These are phyloP conservation scores for Perca schrenkii DNA, from an alignment of 2,113 vertebrate genomes.

Conservation along the genomic window DNA sequence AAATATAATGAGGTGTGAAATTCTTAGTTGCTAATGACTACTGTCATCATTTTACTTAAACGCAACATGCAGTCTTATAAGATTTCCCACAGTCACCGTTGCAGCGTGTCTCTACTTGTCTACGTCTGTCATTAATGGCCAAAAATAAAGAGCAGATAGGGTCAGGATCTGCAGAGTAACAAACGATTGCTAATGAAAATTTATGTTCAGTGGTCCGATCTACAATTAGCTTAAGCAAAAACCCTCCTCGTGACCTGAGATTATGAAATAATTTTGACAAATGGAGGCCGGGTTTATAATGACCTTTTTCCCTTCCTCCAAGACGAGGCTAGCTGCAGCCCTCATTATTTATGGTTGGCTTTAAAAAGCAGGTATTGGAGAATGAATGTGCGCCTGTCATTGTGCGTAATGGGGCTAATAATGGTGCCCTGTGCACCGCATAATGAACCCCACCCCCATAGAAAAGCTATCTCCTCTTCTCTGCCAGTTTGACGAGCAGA, in stretches of 20 bases:
- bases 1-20: background rate
- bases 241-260: conserved; percentile 77
- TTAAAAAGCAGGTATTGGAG: conserved; percentile 85
- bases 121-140: conserved; percentile 23
- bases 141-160: conserved; percentile 53
- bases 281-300: conserved; percentile 79
- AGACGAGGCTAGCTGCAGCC: conserved; percentile 59
- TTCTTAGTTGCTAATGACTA: background rate
- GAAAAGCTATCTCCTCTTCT: conserved; percentile 66
- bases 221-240: conserved; percentile 85
- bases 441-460: conserved; percentile 79
- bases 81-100: background rate
- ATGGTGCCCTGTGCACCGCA: conserved; percentile 81
- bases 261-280: conserved; percentile 87
- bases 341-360: conserved; percentile 83
- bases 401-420: conserved; percentile 87
- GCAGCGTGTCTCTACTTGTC: background rate
- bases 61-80: background rate
- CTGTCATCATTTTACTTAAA: background rate
- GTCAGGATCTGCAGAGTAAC: conserved; percentile 66
- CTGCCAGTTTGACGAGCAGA: conserved; percentile 47
- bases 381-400: conserved; percentile 85
- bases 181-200: conserved; percentile 83
- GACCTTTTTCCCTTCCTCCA: conserved; percentile 80
- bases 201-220: conserved; percentile 75